A percentile compares a stretch with the other conserved stretches of the same genome.
These are phyloP conservation scores for Eulemur albifrons DNA, from an alignment of 2,797 vertebrate genomes.

Conservation along the genomic window DNA sequence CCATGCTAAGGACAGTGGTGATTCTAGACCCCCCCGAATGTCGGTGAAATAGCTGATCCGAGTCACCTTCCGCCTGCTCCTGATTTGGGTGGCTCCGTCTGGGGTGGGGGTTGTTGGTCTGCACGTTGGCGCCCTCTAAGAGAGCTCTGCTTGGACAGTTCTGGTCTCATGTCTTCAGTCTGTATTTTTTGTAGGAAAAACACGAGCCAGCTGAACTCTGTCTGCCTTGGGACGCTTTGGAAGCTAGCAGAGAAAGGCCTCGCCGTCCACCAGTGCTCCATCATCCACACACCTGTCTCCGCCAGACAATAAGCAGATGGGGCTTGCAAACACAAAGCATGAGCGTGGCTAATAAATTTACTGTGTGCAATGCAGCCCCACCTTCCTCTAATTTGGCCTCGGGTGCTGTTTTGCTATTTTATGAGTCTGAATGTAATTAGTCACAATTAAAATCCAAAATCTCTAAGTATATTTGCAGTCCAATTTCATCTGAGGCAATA, in stretches of 20 bases:
- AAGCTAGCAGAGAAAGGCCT: neutral
- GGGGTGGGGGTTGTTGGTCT: rapidly evolving
- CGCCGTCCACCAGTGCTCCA: rapidly evolving
- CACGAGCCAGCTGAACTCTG: neutral
- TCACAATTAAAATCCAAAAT: constrained; percentile 52
- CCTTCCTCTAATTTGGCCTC: neutral
- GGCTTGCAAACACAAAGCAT: no score
- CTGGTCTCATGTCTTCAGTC: neutral
- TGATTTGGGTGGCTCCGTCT: rapidly evolving
- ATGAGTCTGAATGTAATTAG: constrained; percentile 57
- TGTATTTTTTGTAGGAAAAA: neutral
- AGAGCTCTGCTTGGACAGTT: neutral
- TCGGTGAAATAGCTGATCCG: no score
- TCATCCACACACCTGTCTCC: neutral
- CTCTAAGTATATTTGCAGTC: neutral
- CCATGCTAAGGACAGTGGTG: neutral
- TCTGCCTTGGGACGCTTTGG: neutral
- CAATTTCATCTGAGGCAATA: constrained; percentile 43
- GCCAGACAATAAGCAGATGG: neutral
- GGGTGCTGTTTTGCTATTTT: constrained; percentile 20
- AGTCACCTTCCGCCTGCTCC: neutral
- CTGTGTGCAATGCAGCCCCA: neutral
- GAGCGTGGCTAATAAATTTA: rapidly evolving
- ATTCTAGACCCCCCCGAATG: no score
- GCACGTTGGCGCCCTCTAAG: rapidly evolving